Base-by-base conservation (phyloP, 2,113 vertebrate species). In the Podarcis raffonei region DNA sequence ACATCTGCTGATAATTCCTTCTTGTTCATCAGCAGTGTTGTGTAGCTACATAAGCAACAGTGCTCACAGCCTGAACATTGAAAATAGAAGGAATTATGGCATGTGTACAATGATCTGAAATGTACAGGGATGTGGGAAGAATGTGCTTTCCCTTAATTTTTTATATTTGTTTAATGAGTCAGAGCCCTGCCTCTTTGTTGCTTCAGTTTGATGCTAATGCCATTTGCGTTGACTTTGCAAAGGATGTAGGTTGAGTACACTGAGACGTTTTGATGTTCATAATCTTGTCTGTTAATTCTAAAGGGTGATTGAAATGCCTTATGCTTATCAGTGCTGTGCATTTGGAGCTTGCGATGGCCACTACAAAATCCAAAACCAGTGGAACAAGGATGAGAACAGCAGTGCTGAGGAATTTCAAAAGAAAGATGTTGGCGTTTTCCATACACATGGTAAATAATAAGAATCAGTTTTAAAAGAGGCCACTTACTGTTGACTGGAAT, bases 221-320 rank as follows among this genome's bases (percentile, higher is more conserved):
- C 6, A n/a, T 59, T 42, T 32, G n/a, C 3, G 39, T 12, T 39
- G 22, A 57, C 57, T 85, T 76, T 76, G 22, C 57, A 82, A 65
- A 42, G 23, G 16, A 69, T 7, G 30, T 23, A 27, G 23, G 30
- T 23, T 27, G 48, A 39, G 13, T 87, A 35, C 53, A 71, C n/a
- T 68, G 74, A 84, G 71, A 13, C 2, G 27, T 68, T 62, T 68
- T 87, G 57, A 80, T n/a, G 30, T 81, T 48, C 65, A 0, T 89
- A 18, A n/a, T 48, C 13, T 89, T 93, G 89, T 84, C 94, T 90
- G 48, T 92, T 94, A 59, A 74, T 94, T 83, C 37, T 91, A 1
- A 95, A 99, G 98, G 95, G 95, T 98, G 85, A 97, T 99, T 96
- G 98, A 99, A 97, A 98, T 99, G 96, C 98, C 98, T 5, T 98